Base-by-base conservation (phyloP, 2,797 vertebrate genomes). In the Ptychobarbus kaznakovi region DNA sequence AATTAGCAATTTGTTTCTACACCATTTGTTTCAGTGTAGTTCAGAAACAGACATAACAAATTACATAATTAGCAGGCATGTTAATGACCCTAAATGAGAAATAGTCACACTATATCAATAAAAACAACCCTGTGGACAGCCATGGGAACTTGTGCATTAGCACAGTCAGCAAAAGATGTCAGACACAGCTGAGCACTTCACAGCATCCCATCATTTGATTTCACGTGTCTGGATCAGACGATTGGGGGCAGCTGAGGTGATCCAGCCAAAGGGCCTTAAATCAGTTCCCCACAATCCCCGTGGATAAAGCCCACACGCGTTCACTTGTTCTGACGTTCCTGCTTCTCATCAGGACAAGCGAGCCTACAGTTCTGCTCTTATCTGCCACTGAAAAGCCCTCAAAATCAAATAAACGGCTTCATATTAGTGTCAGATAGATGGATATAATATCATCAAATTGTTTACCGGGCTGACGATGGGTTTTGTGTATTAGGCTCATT, bases 221-320 rank as follows among this genome's bases (percentile, higher is more conserved):
- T 63, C 42, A 65, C 32, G 53, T 22, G 49, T 68, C 68, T 73
- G 63, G 38, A 83, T 81, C 74, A 63, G 79, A 79, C 80, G 42
- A 84, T 63, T 73, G n/a, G 38, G 70, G 69, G n/a, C 28, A 32
- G 28, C 1, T 2, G 44, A 79, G 69, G 28, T 32, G 63, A 84
- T 72, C 68, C 82, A 82, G 74, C 72, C 69, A 38, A 28, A 69
- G 16, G 18, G 13, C 44, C 3, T 83, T 77, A 88, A 87, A 88
- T 88, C 80, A 61, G 77, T 80, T 63, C 42, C 42, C 25, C 42
- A 38, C 22, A n/a, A 8, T 78, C 49, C n/a, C 58, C 35, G 25
- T 51, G 73, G 66, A 18, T 25, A 86, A 86, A 77, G 40, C 53
- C 84, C 75, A 70, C 84, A 81, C 73, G 5, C 3, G 35, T 77